Evolutionary conservation across 2,888 invertebrate genomes (phyloP).

Genomic region (Octodonta nipae): DNA sequence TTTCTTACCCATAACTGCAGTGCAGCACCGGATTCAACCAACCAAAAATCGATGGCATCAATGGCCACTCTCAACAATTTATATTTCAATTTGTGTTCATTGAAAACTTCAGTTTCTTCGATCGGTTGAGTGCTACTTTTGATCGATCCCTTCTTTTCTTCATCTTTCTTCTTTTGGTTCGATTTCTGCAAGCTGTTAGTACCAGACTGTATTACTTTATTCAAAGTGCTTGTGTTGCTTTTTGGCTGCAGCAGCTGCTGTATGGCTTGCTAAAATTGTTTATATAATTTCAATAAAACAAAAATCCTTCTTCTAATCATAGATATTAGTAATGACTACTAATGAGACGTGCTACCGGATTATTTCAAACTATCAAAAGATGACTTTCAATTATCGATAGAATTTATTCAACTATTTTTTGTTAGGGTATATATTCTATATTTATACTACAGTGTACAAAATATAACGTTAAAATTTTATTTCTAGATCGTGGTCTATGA

Average conservation of each 20-base stretch:
- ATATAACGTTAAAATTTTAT: too few species aligned
- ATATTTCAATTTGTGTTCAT: constrained; percentile 58
- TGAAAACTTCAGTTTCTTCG: constrained; percentile 19
- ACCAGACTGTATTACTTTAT: constrained; percentile 7
- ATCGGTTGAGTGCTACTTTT: constrained; percentile 10
- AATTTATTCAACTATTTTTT: too few species aligned
- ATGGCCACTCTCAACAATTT: constrained; percentile 79
- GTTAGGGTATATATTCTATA: too few species aligned
- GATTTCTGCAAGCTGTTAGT: constrained; percentile 9
- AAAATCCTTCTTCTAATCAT: too few species aligned
- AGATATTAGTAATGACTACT: too few species aligned
- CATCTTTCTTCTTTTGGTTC: constrained; percentile 16
- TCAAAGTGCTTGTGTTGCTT: constrained; percentile 4
- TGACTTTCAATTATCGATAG: too few species aligned
- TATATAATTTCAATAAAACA: background rate
- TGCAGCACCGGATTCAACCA: constrained; percentile 80
- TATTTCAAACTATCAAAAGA: too few species aligned
- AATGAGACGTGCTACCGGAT: too few species aligned
- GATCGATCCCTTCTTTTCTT: constrained; percentile 21
- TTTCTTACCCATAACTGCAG: constrained; percentile 62
- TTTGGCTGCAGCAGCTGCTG: constrained; percentile 26
- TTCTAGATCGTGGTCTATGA: too few species aligned
- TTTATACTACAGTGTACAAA: too few species aligned
- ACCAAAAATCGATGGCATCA: constrained; percentile 78
- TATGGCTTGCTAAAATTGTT: constrained; percentile 14